Conservation (phyloP, 1,140 invertebrate genomes). For the Ceratina japonica region DNA sequence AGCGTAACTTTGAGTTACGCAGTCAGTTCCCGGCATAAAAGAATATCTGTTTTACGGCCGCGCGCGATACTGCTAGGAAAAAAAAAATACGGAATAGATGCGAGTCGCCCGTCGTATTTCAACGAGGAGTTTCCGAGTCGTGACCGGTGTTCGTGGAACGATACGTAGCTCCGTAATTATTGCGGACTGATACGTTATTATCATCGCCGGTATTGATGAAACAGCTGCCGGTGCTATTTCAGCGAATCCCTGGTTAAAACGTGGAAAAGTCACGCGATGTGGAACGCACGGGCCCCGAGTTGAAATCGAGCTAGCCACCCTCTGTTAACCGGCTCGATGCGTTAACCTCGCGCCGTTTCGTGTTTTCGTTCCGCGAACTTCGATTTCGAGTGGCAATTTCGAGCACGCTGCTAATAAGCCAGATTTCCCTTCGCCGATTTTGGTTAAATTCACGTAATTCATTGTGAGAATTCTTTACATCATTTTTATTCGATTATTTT, state of each 20-base stretch:
- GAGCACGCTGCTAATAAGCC: not conserved
- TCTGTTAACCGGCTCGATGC: slow-evolving; percentile 29
- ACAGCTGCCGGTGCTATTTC: not conserved
- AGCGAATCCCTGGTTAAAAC: slow-evolving; percentile 23
- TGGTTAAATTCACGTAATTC: no score
- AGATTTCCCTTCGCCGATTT: not conserved
- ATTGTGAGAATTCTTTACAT: no score
- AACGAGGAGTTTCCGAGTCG: not conserved
- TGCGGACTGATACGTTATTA: slow-evolving; percentile 19
- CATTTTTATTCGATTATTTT: no score
- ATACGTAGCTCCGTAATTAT: slow-evolving; percentile 19
- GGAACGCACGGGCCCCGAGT: not conserved
- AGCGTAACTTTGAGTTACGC: not conserved
- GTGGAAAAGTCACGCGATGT: slow-evolving; percentile 47
- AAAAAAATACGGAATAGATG: not conserved
- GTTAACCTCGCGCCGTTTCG: slow-evolving; percentile 24
- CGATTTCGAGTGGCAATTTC: not conserved
- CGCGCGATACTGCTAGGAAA: not conserved
- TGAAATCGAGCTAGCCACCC: slow-evolving; percentile 18
- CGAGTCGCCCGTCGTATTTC: not conserved
- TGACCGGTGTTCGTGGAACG: not conserved
- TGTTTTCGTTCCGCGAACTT: slow-evolving; percentile 9
- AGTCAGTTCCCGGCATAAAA: not conserved
- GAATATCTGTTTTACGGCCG: not conserved
- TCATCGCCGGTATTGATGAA: slow-evolving; percentile 24